Conservation (phyloP, 2,113 vertebrate species). For the Diphyllodes magnificus region DNA sequence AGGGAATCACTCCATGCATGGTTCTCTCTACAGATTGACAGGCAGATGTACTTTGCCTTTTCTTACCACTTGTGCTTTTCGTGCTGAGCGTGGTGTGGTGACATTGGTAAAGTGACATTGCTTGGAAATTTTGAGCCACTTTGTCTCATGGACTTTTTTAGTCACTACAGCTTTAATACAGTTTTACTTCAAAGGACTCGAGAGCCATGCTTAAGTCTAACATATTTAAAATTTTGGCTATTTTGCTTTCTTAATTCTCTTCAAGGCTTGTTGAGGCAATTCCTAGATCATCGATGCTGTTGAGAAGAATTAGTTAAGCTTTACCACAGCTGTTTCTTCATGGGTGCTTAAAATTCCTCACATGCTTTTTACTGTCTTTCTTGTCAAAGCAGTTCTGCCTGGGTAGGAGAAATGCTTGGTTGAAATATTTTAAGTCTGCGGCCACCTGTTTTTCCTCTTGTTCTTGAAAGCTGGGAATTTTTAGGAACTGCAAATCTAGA, state of each 20-base stretch:
- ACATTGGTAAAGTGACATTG: not conserved
- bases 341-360: slow-evolving; percentile 22
- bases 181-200: not conserved
- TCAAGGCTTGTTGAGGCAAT: not conserved
- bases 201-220: not conserved
- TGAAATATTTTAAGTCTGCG: not conserved
- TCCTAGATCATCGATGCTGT: not conserved
- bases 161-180: not conserved
- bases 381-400: not conserved
- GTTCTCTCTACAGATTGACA: not conserved
- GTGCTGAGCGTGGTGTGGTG: not conserved
- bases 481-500: not conserved
- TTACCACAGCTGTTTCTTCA: slow-evolving; percentile 34
- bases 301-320: slow-evolving; percentile 2
- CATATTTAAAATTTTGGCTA: not conserved
- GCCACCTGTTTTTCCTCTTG: not conserved
- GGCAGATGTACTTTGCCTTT: not conserved
- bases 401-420: not conserved
- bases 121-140: not conserved
- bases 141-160: not conserved
- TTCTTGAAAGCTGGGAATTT: not conserved
- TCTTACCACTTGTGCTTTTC: not conserved
- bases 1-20: not conserved
- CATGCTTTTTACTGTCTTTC: not conserved
- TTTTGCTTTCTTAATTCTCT: not conserved